Evolutionary conservation across 1,140 invertebrate species (phyloP), one percentile per base, ranked within the genome.

Genomic region (Diabrotica undecimpunctata): DNA sequence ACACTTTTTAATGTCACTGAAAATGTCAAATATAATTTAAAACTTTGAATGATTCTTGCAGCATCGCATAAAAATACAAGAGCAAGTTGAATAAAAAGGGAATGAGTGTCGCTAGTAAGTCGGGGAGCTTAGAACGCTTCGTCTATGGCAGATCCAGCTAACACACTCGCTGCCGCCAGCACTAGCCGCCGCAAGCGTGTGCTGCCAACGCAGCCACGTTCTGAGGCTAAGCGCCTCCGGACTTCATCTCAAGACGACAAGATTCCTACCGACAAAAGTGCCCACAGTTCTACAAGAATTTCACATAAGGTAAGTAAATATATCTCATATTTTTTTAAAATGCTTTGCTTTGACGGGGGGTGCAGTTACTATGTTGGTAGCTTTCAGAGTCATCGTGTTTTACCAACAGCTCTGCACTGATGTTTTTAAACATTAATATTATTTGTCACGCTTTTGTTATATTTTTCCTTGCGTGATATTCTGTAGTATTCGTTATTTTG

Each of bases 81-180:
- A 37, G 55, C 68, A 62, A 70, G 71, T 69, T 66, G 72, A 77
- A 74, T 73, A 62, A 54, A 70, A 72, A 74, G 77, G 77, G 72
- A 78, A 78, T 78, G 77, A 73, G 74, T 77, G 77, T 77, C 74
- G 70, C 72, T 74, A 70, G 69, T 75, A 76, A 75, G 73, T 73
- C 73, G 74, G 72, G 71, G 74, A 70, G 72, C 72, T 70, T 72
- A 71, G 73, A 76, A 76, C 75, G 69, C 72, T 78, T 77, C 76
- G 77, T 78, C 78, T 78, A 79, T 78, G 77, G 78, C 78, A 76
- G 76, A 78, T 77, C 73, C 77, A 78, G 77, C 74, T 79, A 78
- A 78, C 72, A 62, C 65, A 67, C 62, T 69, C 70, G 75, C 76
- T 76, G 76, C 70, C 72, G 73, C 75, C 77, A 78, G 76, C 75